Evolutionary conservation across 2,888 invertebrate genomes (phyloP), one percentile per base, ranked within the genome.

Genomic region (Ormyrus nitidulus): DNA sequence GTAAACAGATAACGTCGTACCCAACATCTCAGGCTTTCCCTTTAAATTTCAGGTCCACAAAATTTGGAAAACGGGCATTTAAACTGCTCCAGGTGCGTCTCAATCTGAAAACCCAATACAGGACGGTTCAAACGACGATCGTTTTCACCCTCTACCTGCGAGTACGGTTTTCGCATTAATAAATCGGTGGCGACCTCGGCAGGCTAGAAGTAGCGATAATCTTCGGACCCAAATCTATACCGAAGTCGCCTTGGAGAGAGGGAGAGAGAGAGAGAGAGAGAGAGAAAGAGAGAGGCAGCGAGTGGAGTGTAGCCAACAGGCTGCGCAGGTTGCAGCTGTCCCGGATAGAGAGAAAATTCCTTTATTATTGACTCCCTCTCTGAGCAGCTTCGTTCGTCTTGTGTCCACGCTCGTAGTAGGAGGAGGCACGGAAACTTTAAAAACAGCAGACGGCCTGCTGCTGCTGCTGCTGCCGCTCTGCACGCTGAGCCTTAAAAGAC

Each of bases 291-390:
- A 19, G 19, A 19, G 19, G 19, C 19, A 19, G 1, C 19, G 19
- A 19, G 19, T 2, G 19, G 19, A 19, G 19, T 19, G 19, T 19
- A 19, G 19, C 19, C 78, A 78, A 78, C 81, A 78, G 81, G 81
- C 81, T 61, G 75, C 69, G 76, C 78, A 78, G 75, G 78, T 81
- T 81, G 81, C 80, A 81, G 80, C 80, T 80, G 73, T 75, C 65
- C 78, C 75, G 74, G 78, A 75, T 77, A 75, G 77, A 59, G 19
- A 19, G 65, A 78, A 81, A 75, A 81, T 75, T 78, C 75, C 71
- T 81, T 78, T 78, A 78, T 81, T 75, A 73, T 77, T 68, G 59
- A 49, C 68, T n/a, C 61, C 11, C n/a, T n/a, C 62, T 62, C 46
- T 11, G 61, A 72, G 48, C 6, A 19, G 44, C 34, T 7, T 6